A percentile compares a stretch with the other conserved stretches of the same genome.
phyloP scores from a whole-genome alignment of 2,113 vertebrate species.

The Montifringilla adamsi region DNA sequence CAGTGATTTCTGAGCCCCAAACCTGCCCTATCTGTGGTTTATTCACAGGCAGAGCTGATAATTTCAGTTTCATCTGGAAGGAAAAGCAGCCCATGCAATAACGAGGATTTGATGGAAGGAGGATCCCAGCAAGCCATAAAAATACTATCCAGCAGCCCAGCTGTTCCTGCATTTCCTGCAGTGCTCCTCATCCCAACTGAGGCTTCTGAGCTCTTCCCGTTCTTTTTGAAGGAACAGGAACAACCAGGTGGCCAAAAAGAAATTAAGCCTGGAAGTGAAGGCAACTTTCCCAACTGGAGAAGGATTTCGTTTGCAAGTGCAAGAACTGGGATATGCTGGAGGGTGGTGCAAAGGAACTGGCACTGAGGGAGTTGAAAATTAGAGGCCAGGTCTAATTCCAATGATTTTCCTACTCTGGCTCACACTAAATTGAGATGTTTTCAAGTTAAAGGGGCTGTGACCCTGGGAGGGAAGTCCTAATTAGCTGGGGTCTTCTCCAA shows the following conservation, averaged over 20 bases:
- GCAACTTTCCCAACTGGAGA: background rate
- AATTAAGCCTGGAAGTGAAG: background rate
- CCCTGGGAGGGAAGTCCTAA: background rate
- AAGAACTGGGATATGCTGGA: background rate
- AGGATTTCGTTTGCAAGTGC: background rate
- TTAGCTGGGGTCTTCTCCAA: background rate
- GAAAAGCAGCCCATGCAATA: background rate
- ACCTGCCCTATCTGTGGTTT: background rate
- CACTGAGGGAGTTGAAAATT: background rate
- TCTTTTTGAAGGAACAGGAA: background rate
- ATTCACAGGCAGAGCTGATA: background rate
- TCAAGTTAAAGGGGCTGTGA: background rate
- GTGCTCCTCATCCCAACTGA: background rate
- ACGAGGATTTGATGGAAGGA: background rate
- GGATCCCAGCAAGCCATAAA: slow-evolving; percentile 27
- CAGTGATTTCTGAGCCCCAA: background rate
- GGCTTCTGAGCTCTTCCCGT: background rate
- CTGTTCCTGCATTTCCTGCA: slow-evolving; percentile 20
- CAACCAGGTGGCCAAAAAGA: background rate
- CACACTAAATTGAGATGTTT: background rate
- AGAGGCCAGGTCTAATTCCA: background rate
- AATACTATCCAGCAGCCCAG: slow-evolving; percentile 15
- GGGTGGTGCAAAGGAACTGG: background rate
- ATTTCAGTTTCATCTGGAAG: background rate
- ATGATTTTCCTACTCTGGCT: background rate